A percentile compares a stretch with the other conserved stretches of the same genome.
phyloP scores from a whole-genome alignment of 2,797 vertebrate species.

The Falco naumanni region DNA sequence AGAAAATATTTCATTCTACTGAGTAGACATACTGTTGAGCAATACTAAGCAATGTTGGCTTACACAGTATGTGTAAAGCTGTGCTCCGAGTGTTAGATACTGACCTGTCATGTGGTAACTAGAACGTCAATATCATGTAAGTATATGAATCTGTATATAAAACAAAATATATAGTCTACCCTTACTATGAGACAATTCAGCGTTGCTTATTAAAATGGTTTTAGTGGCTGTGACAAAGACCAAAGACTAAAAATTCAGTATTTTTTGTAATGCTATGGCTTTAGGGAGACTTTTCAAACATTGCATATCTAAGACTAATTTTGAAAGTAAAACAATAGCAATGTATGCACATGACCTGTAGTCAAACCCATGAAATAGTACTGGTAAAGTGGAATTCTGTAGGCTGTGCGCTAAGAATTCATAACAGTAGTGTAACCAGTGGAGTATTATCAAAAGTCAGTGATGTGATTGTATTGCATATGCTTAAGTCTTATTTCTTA shows the following conservation, averaged over 20 bases:
- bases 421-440: background rate
- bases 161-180: background rate
- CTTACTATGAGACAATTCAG: background rate
- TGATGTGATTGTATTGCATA: background rate
- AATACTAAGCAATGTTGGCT: background rate
- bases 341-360: background rate
- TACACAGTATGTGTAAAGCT: background rate
- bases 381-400: background rate
- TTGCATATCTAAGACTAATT: background rate
- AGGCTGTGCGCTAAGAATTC: background rate
- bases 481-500: constrained; percentile 36
- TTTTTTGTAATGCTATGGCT: background rate
- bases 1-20: constrained; percentile 3
- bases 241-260: background rate
- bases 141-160: background rate
- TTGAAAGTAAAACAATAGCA: constrained; percentile 2
- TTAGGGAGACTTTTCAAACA: background rate
- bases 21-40: background rate
- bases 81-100: background rate
- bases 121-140: background rate
- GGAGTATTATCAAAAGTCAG: background rate
- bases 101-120: background rate
- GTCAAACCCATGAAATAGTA: background rate
- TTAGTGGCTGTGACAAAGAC: background rate
- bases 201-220: background rate